Evolutionary conservation across 2,797 vertebrate species (phyloP), one percentile per base, ranked within the genome.

Genomic region (Bucorvus abyssinicus): DNA sequence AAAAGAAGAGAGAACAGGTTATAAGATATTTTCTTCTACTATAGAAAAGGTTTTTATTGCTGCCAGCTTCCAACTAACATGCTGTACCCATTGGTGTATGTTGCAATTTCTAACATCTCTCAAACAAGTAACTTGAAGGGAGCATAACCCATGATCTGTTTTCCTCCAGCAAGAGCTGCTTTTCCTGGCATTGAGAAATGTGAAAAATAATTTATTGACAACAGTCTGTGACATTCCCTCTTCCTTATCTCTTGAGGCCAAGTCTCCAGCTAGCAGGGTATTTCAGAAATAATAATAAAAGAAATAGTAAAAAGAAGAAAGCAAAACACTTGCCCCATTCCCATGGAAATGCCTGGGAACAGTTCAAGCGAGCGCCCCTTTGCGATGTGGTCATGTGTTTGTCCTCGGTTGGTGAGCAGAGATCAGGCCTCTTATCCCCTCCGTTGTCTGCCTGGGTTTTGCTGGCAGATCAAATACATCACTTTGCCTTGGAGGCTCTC

Each of bases 111-210:
- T 84, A 70, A 29, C 29, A 55, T 56, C 57, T 82, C 52, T 55
- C 65, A 89, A 90, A 78, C 29, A 86, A 86, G 61, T 73, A 42
- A 91, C 83, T 63, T 67, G 29, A 95, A 73, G 47, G 68, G 15
- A 86, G 6, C 21, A 22, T 56, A 73, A 70, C 26, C 34, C 56
- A 57, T 53, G 52, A 68, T 90, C 67, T 96, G 36, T 74, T 90
- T 90, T 90, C 22, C 56, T 84, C 36, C 64, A 95, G 55, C 32
- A 59, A 91, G 21, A 36, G 23, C 60, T 86, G 79, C 89, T 96
- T 96, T 96, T 94, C 83, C 94, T 97, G 95, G 95, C 93, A 93
- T 82, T 80, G 61, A 84, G 56, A 91, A 93, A 82, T 60, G 42
- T 73, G 76, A 75, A 94, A 91, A 95, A 93, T 57, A 60, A 94